Conservation (phyloP, 2,888 invertebrate species). For the Stratiomys singularior region DNA sequence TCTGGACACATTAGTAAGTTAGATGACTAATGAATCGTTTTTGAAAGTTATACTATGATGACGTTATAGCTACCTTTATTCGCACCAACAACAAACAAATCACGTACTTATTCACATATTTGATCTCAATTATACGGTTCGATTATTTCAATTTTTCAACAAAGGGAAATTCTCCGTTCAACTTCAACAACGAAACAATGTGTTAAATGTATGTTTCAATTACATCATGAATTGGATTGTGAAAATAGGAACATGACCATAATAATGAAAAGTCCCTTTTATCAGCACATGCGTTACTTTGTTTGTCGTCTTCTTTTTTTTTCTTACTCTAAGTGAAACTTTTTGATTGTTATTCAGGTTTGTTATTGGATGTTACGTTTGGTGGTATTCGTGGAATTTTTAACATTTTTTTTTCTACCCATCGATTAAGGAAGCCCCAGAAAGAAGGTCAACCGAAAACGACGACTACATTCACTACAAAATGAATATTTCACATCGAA, state of each 20-base stretch:
- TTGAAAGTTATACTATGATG: not conserved
- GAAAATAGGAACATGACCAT: not conserved
- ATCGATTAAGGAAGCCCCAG: too few species aligned
- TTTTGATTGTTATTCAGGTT: too few species aligned
- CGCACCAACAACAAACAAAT: not conserved
- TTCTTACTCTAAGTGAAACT: too few species aligned
- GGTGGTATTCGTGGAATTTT: too few species aligned
- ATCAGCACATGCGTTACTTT: too few species aligned
- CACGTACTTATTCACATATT: not conserved
- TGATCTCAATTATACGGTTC: slow-evolving; percentile 27
- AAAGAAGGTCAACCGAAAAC: too few species aligned
- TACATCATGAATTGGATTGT: not conserved
- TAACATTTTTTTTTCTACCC: too few species aligned
- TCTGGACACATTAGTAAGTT: not conserved
- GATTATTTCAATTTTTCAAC: slow-evolving; percentile 67
- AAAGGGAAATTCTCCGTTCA: not conserved
- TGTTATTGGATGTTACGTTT: too few species aligned
- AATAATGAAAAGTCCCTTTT: too few species aligned
- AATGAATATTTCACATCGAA: too few species aligned
- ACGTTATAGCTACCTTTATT: not conserved
- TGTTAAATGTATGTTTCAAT: not conserved
- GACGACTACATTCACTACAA: too few species aligned
- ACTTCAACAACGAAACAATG: not conserved
- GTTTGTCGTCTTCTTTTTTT: too few species aligned
- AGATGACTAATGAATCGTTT: not conserved